Percentiles rank a stretch among this genome's conserved stretches.
Evolutionary conservation across 2,797 vertebrate genomes (phyloP).

Genomic region (Microchirus variegatus): DNA sequence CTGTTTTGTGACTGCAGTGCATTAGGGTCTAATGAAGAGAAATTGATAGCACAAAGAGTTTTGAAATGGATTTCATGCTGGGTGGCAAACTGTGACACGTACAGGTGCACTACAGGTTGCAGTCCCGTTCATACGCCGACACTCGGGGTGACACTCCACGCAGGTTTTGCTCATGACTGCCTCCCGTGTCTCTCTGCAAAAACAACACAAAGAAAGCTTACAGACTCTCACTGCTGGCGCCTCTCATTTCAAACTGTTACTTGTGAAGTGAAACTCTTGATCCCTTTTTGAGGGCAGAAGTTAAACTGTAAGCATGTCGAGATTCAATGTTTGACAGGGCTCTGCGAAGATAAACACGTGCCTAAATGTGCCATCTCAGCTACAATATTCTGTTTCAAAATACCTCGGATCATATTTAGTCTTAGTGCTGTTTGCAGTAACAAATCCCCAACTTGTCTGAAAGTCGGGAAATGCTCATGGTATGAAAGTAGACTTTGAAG

Average conservation of each 20-base stretch:
- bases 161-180: constrained; percentile 83
- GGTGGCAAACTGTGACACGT: constrained; percentile 52
- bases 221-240: constrained; percentile 6
- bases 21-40: constrained; percentile 28
- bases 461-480: constrained; percentile 41
- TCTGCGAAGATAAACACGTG: constrained; percentile 64
- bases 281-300: constrained; percentile 44
- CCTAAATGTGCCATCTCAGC: constrained; percentile 39
- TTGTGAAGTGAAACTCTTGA: constrained; percentile 35
- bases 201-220: constrained; percentile 42
- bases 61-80: constrained; percentile 23
- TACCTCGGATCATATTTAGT: constrained; percentile 26
- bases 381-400: constrained; percentile 52
- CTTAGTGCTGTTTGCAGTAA: constrained; percentile 39
- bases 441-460: constrained; percentile 36
- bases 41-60: constrained; percentile 39
- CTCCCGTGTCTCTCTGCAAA: constrained; percentile 88
- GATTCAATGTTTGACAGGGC: constrained; percentile 74
- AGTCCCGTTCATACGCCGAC: constrained; percentile 80
- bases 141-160: constrained; percentile 90
- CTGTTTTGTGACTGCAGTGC: constrained; percentile 35
- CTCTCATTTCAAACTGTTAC: constrained; percentile 34
- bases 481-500: constrained; percentile 51
- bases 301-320: constrained; percentile 66
- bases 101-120: constrained; percentile 89